Evolutionary conservation across 2,888 invertebrate species (phyloP), one percentile per base, ranked within the genome.

Genomic region (Sturmia bella): DNA sequence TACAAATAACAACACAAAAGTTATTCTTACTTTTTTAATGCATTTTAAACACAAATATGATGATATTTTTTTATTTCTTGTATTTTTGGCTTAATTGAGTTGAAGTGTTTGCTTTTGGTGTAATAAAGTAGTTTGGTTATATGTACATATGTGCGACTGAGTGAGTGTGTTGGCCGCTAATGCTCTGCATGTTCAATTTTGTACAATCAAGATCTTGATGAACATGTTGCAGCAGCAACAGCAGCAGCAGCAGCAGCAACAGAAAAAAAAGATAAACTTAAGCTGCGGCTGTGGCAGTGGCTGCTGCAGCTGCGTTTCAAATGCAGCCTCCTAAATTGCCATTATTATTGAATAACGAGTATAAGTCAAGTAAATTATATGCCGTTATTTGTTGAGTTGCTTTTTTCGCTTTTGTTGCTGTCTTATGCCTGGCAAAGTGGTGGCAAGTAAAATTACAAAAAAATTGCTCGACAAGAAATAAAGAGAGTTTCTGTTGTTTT

Each of bases 301-400:
- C 17, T 48, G 48, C 15, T 56, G 43, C 45, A 17, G 57, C 41
- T 17, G 68, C 27, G 12, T 11, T 48, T 24, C 39, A 32, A 63
- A 52, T 45, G 68, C 43, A 41, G 70, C 57, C 52, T 78, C 32
- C 32, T 82, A 82, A 82, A 82, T 78, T n/a, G 78, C 82, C 78
- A 82, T 82, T 78, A 82, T 82, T 82, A 78, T 82, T 82, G 78
- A 82, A 82, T 82, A 82, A 82, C 82, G 82, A 82, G 82, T 78
- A 78, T 70, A 75, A 82, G 82, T 78, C 82, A 82, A 82, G 82
- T 78, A 82, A 82, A 82, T 82, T 82, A 82, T 82, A 82, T 82
- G 82, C 82, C 78, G 82, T 82, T 82, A 82, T 82, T 82, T 75
- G 78, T 59, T 39, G 52, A 50, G 32, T 37, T 15, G 12, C n/a